Evolutionary conservation across 2,113 vertebrate genomes (phyloP), one percentile per base, ranked within the genome.

Genomic region (Carassius gibelio): DNA sequence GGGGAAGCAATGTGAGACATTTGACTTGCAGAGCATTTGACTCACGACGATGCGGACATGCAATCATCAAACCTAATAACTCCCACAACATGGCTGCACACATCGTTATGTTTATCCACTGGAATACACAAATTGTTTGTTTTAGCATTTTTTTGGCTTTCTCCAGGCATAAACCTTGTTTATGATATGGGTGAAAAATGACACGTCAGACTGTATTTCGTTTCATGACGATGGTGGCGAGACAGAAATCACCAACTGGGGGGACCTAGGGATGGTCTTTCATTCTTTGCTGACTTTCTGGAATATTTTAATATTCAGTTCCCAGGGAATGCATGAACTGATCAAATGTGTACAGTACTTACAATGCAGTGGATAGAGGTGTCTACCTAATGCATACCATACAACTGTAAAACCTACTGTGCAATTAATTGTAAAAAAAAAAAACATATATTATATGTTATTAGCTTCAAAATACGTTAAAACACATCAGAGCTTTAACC

Each of bases 11-110:
- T 1, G 71, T 13, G 13, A 50, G 71, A 55, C 52, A 77, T 77
- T 77, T 57, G 34, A 79, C 55, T 61, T 78, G 75, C 75, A 75
- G 62, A 66, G n/a, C 26, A 14, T 66, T 66, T 66, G 62, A 66
- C 23, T 64, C 62, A 4, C n/a, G 5, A 74, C 1, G 21, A 74
- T 1, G n/a, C 0, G 21, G 71, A 74, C 71, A 74, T 48, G 21
- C 71, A 48, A 23, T 74, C 42, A 74, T 48, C 3, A 11, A 48
- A 74, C 42, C 5, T 74, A 48, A 71, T 71, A 71, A 48, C 38
- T 74, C 21, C 69, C 38, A 23, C 21, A 48, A 72, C 69, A 72
- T n/a, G 4, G 19, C 69, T 72, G n/a, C 11, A 21, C 38, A 74
- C 71, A 11, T 45, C 38, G 13, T 48, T 74, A 23, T 72, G 38